Conservation (phyloP, 1,140 invertebrate species). For the Macrobrachium nipponense region DNA sequence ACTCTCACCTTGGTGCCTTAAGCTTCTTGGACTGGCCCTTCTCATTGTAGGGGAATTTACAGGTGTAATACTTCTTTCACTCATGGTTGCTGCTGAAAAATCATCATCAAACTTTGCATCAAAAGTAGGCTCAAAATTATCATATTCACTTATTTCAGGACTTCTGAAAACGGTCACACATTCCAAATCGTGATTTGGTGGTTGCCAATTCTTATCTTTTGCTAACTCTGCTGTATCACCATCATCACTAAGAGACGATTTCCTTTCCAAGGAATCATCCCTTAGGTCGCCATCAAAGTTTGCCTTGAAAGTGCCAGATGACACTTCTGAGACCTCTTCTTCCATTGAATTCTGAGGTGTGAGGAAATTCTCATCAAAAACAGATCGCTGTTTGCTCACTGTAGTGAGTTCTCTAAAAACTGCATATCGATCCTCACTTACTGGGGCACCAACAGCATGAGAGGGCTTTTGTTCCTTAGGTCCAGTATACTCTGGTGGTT, state of each 20-base stretch:
- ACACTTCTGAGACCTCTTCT: constrained; percentile 63
- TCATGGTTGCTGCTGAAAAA: constrained; percentile 59
- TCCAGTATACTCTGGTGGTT: constrained; percentile 55
- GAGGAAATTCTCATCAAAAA: constrained; percentile 64
- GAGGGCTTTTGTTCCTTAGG: constrained; percentile 19
- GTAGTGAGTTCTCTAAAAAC: constrained; percentile 63
- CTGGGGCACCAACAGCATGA: constrained; percentile 60
- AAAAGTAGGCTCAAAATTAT: constrained; percentile 63
- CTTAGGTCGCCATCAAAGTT: constrained; percentile 58
- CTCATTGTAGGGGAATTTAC: constrained; percentile 51
- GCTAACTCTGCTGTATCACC: constrained; percentile 49
- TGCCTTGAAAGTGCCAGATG: constrained; percentile 63
- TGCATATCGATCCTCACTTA: constrained; percentile 64
- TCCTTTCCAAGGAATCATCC: constrained; percentile 61
- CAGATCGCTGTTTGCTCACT: constrained; percentile 62
- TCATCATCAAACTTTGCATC: constrained; percentile 64
- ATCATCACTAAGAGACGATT: constrained; percentile 63
- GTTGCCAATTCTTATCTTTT: constrained; percentile 56
- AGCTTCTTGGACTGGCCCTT: constrained; percentile 31
- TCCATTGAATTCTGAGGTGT: constrained; percentile 64
- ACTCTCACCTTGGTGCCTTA: constrained; percentile 18
- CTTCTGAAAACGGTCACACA: constrained; percentile 63
- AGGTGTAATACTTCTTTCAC: constrained; percentile 55
- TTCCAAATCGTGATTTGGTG: constrained; percentile 53
- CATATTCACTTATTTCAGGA: constrained; percentile 64